Evolutionary conservation across 2,888 invertebrate genomes (phyloP).

Genomic region (Phorcus lineatus): DNA sequence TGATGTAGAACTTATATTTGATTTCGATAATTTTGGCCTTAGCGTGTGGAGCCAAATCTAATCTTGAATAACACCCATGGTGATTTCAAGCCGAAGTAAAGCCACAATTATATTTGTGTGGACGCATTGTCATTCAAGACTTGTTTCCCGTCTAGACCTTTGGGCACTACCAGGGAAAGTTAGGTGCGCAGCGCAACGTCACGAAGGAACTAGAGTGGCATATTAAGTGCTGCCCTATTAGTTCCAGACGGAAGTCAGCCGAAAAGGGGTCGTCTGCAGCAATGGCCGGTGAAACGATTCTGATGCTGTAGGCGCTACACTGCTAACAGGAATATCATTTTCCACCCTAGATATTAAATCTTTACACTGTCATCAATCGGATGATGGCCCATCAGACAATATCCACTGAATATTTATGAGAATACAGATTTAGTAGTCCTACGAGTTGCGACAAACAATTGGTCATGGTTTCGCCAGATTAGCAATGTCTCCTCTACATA

Average conservation of each 20-base stretch:
- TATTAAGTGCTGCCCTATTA: background rate
- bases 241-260: background rate
- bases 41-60: background rate
- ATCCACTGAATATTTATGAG: too few species aligned
- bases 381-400: too few species aligned
- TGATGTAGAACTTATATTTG: background rate
- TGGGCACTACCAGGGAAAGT: background rate
- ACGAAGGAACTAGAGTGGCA: background rate
- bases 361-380: too few species aligned
- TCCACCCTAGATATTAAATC: too few species aligned
- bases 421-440: too few species aligned
- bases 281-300: background rate
- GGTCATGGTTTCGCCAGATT: too few species aligned
- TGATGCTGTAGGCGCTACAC: background rate
- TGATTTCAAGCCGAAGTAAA: background rate
- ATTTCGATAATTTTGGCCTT: background rate
- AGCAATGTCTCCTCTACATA: too few species aligned
- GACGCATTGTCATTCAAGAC: background rate
- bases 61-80: background rate
- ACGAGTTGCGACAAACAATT: too few species aligned
- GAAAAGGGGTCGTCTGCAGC: background rate
- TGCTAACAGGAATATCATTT: too few species aligned
- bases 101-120: constrained; percentile 12
- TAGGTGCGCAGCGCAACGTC: background rate
- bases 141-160: background rate